Evolutionary conservation across 1,140 invertebrate genomes (phyloP).

Genomic region (Chelonus insularis): DNA sequence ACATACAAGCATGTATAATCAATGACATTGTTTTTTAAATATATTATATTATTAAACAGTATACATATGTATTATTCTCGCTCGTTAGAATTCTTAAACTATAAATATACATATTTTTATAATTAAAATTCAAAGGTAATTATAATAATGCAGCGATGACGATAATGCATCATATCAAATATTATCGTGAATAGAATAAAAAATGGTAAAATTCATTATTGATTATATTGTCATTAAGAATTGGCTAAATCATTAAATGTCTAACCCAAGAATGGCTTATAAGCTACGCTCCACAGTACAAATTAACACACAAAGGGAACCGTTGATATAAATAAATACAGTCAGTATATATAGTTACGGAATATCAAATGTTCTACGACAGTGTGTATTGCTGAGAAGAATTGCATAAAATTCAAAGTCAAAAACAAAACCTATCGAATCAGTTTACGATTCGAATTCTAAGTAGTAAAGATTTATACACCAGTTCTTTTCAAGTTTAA

Average conservation of each 20-base stretch:
- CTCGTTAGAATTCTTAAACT: neutral
- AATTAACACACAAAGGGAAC: conserved; percentile 60
- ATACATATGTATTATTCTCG: neutral
- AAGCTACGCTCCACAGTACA: conserved; percentile 38
- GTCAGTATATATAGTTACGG: conserved; percentile 11
- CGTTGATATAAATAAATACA: conserved; percentile 51
- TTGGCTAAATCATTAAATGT: neutral
- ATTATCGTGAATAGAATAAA: neutral
- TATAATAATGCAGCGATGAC: too few relatives aligned
- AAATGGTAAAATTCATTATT: neutral
- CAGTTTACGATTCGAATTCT: conserved; percentile 55
- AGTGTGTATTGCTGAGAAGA: conserved; percentile 37
- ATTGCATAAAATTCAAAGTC: conserved; percentile 53
- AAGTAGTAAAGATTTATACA: conserved; percentile 40
- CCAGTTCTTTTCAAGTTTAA: neutral
- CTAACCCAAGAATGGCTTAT: conserved; percentile 23
- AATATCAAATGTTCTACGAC: neutral
- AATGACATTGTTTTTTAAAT: conserved; percentile 1
- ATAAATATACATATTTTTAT: neutral
- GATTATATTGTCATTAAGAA: neutral
- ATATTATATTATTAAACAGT: neutral
- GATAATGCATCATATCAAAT: too few relatives aligned
- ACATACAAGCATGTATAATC: too few relatives aligned
- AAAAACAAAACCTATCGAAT: conserved; percentile 49
- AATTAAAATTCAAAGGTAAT: too few relatives aligned